Evolutionary conservation across 2,888 invertebrate species (phyloP), one percentile per base, ranked within the genome.

Genomic region (Polymixis lichenea): DNA sequence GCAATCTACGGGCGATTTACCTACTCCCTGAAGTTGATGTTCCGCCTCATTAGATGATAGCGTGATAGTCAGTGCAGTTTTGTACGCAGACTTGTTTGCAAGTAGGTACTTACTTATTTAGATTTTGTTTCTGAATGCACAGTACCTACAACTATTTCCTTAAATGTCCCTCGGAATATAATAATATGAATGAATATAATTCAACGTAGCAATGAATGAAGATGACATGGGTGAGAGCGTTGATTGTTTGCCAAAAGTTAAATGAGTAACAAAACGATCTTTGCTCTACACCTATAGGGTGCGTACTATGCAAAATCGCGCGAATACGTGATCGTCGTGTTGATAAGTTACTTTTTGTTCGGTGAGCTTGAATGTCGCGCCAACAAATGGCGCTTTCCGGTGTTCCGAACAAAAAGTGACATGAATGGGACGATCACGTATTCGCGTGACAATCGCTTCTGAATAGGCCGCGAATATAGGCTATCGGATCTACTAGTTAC

Each of bases 1-100:
- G 79, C 74, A 78, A 64, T 72, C 51, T 72, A 32, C 32, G 74
- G 73, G 38, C 74, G 64, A 80, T 82, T 77, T 78, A 72, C 32
- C 32, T 32, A 32, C 61, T 60, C 13, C 8, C 62, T 84, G 84
- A 84, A 75, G 75, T 79, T 53, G 11, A 71, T 72, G 56, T 64
- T 77, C 32, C 64, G 60, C 65, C 56, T 68, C 65, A 74, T 84
- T 76, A 67, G 72, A 75, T 71, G 53, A 60, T 75, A 60, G 71
- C 58, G 65, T 75, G 72, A 69, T 66, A 69, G n/a, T 43, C 49
- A 38, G 46, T 67, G 55, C 32, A 79, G 55, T 67, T 64, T 53
- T 73, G 32, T 25, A 61, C 64, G 67, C 62, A 68, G 56, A 68
- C 25, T 19, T 25, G 13, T 49, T 32, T 9, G 28, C n/a, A n/a